Conservation (phyloP, 1,140 invertebrate species). For the Microplitis mediator region DNA sequence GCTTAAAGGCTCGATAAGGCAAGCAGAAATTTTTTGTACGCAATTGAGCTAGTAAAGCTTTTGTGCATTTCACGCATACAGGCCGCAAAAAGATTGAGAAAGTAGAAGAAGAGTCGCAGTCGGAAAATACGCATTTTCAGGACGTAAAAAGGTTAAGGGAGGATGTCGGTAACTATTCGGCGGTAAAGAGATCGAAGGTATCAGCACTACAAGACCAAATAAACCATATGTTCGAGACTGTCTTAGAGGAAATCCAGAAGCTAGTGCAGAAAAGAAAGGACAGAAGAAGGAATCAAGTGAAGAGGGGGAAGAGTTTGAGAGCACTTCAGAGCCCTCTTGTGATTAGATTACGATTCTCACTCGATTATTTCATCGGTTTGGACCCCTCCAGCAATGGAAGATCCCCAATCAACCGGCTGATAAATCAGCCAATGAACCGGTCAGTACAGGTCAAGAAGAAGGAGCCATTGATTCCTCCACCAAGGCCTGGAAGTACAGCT, state of each 20-base stretch:
- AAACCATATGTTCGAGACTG: not conserved
- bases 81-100: not conserved
- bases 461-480: slow-evolving; percentile 32
- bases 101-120: not conserved
- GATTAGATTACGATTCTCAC: not conserved
- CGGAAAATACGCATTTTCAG: not conserved
- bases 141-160: not conserved
- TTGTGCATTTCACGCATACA: slow-evolving; percentile 15
- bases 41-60: slow-evolving; percentile 13
- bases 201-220: not conserved
- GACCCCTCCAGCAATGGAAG: not conserved
- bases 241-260: not conserved
- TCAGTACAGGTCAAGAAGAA: slow-evolving; percentile 31
- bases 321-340: not conserved
- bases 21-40: slow-evolving; percentile 11
- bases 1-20: slow-evolving; percentile 30
- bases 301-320: not conserved
- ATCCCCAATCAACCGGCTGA: not conserved
- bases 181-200: not conserved
- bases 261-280: not conserved
- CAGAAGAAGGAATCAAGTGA: not conserved
- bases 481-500: slow-evolving; percentile 24
- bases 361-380: not conserved
- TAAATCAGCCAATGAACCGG: not conserved
- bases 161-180: not conserved